Percentiles rank a stretch among this genome's conserved stretches.
Conservation (phyloP, 2,888 invertebrate species). For the Trissolcus brochymenae region DNA sequence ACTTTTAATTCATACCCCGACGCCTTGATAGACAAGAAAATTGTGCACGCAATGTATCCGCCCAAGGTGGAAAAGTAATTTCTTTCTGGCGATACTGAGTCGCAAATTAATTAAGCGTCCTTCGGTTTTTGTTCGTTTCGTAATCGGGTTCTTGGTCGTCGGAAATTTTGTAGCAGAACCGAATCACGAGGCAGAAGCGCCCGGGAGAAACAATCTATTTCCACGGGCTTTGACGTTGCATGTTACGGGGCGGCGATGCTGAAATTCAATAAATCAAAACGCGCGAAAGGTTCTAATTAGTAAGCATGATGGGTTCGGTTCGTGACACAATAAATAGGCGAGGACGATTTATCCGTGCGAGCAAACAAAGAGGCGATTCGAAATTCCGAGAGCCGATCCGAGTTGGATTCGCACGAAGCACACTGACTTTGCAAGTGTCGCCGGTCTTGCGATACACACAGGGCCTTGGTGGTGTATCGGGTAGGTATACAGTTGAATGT, state of each 20-base stretch:
- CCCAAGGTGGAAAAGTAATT: no score
- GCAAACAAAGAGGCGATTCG: slow-evolving; percentile 39
- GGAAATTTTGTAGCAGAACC: no score
- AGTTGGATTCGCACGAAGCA: slow-evolving; percentile 32
- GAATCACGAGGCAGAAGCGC: no score
- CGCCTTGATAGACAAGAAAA: no score
- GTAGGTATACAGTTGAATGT: slow-evolving; percentile 67
- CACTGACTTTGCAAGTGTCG: slow-evolving; percentile 22
- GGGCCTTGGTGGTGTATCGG: slow-evolving; percentile 33
- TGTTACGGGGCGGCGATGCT: background rate
- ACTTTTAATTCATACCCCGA: no score
- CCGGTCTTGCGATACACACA: slow-evolving; percentile 18
- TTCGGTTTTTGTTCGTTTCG: background rate
- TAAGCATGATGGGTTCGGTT: slow-evolving; percentile 17
- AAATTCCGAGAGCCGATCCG: slow-evolving; percentile 32
- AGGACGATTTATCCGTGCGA: slow-evolving; percentile 41
- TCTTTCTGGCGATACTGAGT: no score
- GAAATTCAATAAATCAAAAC: slow-evolving; percentile 48
- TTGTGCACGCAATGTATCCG: no score
- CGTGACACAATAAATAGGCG: slow-evolving; percentile 48
- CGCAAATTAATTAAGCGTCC: no score
- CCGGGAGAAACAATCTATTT: no score
- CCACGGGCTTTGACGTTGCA: background rate
- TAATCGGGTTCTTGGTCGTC: background rate
- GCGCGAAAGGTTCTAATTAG: slow-evolving; percentile 39